Percentiles rank a stretch among this genome's conserved stretches.
Conservation (phyloP, 2,888 invertebrate genomes). For the Euplagia quadripunctaria region DNA sequence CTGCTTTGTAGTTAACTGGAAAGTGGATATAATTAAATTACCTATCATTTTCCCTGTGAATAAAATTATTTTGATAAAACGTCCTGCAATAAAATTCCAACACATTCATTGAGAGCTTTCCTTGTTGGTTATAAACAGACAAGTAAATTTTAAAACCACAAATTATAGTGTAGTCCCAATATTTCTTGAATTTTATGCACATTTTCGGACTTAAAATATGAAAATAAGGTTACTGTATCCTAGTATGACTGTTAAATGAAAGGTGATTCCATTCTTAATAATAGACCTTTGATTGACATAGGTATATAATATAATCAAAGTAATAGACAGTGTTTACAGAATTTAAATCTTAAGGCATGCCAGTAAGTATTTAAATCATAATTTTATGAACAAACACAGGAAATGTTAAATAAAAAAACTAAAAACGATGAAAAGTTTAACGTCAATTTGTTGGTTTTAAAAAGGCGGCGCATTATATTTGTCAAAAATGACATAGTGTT, state of each 20-base stretch:
- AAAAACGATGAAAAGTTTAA: not conserved
- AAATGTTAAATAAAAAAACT: not conserved
- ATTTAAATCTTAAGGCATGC: not conserved
- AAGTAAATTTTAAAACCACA: slow-evolving; percentile 3
- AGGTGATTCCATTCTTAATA: slow-evolving; percentile 33
- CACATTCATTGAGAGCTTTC: not conserved
- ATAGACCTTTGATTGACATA: too few species aligned
- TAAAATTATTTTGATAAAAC: too few species aligned
- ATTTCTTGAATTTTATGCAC: slow-evolving; percentile 30
- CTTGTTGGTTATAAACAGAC: not conserved
- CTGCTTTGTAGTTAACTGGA: too few species aligned
- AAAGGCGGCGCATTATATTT: not conserved
- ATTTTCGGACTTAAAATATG: slow-evolving; percentile 15
- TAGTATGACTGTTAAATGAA: slow-evolving; percentile 25
- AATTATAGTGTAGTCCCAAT: slow-evolving; percentile 27
- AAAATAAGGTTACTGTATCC: slow-evolving; percentile 9
- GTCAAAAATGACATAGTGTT: not conserved
- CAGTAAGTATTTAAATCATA: not conserved
- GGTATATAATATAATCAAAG: too few species aligned
- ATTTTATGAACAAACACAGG: not conserved
- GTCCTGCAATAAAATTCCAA: too few species aligned
- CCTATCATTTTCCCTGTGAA: too few species aligned
- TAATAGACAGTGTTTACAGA: not conserved
- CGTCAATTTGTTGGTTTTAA: not conserved
- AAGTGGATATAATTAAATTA: too few species aligned